Evolutionary conservation across 1,140 invertebrate species (phyloP).

Genomic region (Drosophila tropicalis): DNA sequence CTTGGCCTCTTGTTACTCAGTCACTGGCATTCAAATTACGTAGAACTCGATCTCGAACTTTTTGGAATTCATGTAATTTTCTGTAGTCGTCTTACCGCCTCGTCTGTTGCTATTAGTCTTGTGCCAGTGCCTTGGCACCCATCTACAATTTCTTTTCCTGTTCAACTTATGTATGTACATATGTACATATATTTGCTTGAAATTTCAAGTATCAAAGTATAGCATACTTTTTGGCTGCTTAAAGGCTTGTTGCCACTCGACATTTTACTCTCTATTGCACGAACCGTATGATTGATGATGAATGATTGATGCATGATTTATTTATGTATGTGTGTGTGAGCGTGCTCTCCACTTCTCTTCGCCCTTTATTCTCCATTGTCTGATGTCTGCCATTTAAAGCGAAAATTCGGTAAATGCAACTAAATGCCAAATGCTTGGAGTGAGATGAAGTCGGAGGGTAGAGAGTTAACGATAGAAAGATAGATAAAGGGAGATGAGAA

Average conservation of each 20-base stretch:
- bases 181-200: background rate
- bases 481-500: no score
- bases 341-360: background rate
- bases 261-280: background rate
- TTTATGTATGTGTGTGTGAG: conserved; percentile 37
- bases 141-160: background rate
- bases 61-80: conserved; percentile 15
- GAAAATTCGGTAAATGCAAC: conserved; percentile 48
- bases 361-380: background rate
- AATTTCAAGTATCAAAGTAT: background rate
- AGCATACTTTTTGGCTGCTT: conserved; percentile 7
- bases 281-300: conserved; percentile 67
- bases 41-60: conserved; percentile 19
- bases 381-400: conserved; percentile 20
- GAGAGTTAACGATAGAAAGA: no score
- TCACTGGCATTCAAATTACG: conserved; percentile 39
- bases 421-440: no score
- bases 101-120: background rate
- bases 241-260: background rate
- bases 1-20: conserved; percentile 16
- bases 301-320: conserved; percentile 75
- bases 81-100: background rate
- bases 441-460: no score
- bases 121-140: background rate
- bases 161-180: no score